Evolutionary conservation across 2,113 vertebrate genomes (phyloP).

Genomic region (Neomonachus schauinslandi): DNA sequence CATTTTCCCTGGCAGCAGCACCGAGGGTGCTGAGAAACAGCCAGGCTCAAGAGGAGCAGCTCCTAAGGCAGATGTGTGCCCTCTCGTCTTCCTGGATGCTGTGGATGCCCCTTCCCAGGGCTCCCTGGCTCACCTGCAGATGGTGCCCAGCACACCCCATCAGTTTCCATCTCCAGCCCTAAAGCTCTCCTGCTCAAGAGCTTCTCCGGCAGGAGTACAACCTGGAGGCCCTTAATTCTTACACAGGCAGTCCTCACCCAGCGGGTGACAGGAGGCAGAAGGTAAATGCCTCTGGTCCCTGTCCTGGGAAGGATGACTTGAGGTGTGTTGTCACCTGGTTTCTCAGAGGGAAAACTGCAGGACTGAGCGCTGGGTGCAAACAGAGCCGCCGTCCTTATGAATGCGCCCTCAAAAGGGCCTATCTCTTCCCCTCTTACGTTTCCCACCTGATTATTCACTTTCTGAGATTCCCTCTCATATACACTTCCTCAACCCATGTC

Average conservation of each 20-base stretch:
- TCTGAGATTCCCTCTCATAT: background rate
- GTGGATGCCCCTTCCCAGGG: background rate
- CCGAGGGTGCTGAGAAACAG: background rate
- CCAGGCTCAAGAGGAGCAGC: background rate
- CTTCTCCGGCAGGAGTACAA: background rate
- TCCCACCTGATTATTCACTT: background rate
- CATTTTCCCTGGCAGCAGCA: background rate
- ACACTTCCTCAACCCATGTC: background rate
- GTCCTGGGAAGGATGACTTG: background rate
- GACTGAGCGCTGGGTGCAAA: background rate
- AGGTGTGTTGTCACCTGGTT: background rate
- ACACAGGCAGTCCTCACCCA: background rate
- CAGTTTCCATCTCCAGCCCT: background rate
- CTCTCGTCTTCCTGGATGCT: background rate
- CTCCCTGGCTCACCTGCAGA: background rate
- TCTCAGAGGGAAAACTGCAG: background rate
- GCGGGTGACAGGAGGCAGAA: background rate
- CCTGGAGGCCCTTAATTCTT: background rate
- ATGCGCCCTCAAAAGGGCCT: background rate
- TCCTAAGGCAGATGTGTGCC: background rate
- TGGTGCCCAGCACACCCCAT: background rate
- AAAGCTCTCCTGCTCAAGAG: background rate
- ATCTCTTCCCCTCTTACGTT: background rate
- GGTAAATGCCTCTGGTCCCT: background rate
- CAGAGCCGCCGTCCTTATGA: background rate